Evolutionary conservation across 2,113 vertebrate species (phyloP), one percentile per base, ranked within the genome.

Genomic region (Cavia aperea): DNA sequence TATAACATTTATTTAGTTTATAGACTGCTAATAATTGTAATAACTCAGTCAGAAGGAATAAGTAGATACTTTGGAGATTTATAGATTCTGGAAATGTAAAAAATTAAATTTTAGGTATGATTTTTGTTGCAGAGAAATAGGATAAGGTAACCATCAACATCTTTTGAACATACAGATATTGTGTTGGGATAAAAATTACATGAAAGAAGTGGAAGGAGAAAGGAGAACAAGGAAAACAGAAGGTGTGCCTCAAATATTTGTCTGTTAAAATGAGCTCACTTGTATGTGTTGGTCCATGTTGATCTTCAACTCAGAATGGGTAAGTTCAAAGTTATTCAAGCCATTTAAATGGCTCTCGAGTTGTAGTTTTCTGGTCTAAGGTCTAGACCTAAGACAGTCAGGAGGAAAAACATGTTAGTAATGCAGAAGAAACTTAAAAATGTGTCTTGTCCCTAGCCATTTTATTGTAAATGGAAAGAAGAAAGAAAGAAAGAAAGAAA

Each of bases 51-150:
- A 86, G 12, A 54, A 68, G 39, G 33, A 75, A 43, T 86, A 85
- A 81, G 73, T 46, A n/a, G 93, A 81, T 83, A 83, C 29, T 77
- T 75, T n/a, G 39, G 73, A 92, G 87, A 62, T 12, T 78, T 86
- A 82, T 29, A 58, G 46, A 88, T 66, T 54, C 8, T 56, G 29
- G 54, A 90, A 65, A 85, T 81, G 7, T 29, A 78, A 56, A 90
- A 78, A 26, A 82, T 86, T 91, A n/a, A 46, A 95, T 83, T 78
- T 70, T 77, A 60, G 19, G 54, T 84, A 39, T 78, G 49, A 56
- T 51, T 79, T 94, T 87, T 92, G 51, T 86, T 90, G 56, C 60
- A 93, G 86, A 93, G 93, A 95, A 90, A 89, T 60, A 65, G 21
- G 29, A 75, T 65, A 81, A 49, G 33, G 14, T 16, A 63, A 88